phyloP scores from a whole-genome alignment of 2,113 vertebrate genomes.

The Sterna hirundo region DNA sequence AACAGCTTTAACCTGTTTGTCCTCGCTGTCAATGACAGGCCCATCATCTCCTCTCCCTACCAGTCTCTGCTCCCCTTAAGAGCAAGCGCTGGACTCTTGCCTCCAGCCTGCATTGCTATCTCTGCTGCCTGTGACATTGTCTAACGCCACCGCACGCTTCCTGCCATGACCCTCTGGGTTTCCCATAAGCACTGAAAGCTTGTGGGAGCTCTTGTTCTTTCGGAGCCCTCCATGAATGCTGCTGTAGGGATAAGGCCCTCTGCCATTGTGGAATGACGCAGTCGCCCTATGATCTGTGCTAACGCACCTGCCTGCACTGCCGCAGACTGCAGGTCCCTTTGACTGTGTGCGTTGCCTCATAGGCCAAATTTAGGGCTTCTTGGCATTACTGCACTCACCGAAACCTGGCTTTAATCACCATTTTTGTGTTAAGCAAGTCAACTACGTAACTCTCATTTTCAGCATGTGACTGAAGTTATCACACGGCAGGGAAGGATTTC shows the following conservation, averaged over 20 bases:
- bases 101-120: rapidly evolving
- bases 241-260: rapidly evolving
- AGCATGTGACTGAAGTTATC: neutral
- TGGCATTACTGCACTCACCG: neutral
- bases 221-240: neutral
- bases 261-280: neutral
- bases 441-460: rapidly evolving
- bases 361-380: neutral
- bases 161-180: neutral
- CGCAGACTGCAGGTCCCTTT: rapidly evolving
- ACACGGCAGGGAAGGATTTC: neutral
- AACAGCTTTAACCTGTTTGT: neutral
- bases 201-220: neutral
- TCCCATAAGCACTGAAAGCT: neutral
- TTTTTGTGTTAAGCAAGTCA: neutral
- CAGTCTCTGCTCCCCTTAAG: neutral
- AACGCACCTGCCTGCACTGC: rapidly evolving
- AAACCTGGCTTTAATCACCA: neutral
- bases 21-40: neutral
- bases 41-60: neutral
- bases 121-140: rapidly evolving
- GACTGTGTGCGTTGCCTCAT: rapidly evolving
- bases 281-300: neutral
- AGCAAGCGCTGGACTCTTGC: neutral
- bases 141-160: neutral